These are phyloP conservation scores for Trematocara nigrifrons DNA, from an alignment of 2,113 vertebrate genomes.

Conservation along the genomic window DNA sequence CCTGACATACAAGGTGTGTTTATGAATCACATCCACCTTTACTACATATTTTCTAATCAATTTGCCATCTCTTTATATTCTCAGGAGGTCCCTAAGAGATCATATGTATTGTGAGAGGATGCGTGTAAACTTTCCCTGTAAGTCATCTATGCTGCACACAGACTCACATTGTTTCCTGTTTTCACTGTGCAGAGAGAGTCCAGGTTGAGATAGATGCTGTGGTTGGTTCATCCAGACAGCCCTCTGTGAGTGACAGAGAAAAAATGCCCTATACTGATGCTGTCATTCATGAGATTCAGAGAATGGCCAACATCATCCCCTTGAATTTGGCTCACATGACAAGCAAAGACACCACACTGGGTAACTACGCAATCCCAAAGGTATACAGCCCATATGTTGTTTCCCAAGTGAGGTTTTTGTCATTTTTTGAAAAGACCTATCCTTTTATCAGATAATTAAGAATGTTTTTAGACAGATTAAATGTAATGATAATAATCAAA, in stretches of 20 bases:
- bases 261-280: conserved; percentile 77
- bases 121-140: not conserved
- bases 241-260: conserved; percentile 59
- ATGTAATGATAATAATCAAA: not conserved
- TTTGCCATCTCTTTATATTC: not conserved
- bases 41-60: not conserved
- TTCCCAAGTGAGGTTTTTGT: not conserved
- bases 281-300: conserved; percentile 79
- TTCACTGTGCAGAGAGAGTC: conserved; percentile 30
- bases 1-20: conserved; percentile 77
- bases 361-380: conserved; percentile 72
- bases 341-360: conserved; percentile 39
- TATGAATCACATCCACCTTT: not conserved
- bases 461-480: not conserved
- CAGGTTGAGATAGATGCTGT: conserved; percentile 68
- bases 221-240: conserved; percentile 50
- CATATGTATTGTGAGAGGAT: not conserved
- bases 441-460: not conserved
- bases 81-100: not conserved
- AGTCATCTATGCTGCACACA: not conserved
- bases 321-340: conserved; percentile 50
- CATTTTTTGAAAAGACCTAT: not conserved
- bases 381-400: not conserved
- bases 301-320: conserved; percentile 71
- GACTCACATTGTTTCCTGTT: not conserved